Conservation (phyloP, 2,888 invertebrate species). For the Xestia xanthographa region DNA sequence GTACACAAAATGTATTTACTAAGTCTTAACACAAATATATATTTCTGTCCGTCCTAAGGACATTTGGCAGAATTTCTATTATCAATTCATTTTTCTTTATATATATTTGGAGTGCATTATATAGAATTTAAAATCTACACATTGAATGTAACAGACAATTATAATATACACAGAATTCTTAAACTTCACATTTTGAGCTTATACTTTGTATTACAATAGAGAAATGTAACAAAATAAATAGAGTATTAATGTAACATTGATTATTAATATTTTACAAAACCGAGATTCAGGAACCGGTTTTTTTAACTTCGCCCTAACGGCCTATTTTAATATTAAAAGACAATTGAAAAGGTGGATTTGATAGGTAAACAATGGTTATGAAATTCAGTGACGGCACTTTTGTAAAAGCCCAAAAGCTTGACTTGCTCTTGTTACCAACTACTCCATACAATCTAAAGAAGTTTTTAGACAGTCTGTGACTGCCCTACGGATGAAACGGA, state of each 20-base stretch:
- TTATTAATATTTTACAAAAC: background rate
- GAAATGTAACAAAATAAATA: conserved; percentile 12
- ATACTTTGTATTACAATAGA: background rate
- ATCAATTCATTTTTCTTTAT: background rate
- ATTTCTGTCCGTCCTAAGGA: background rate
- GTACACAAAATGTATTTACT: background rate
- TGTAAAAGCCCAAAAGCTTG: background rate
- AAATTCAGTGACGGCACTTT: background rate
- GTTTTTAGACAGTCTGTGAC: too few relatives aligned
- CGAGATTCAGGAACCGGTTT: background rate
- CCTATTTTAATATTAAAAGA: background rate
- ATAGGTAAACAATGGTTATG: background rate
- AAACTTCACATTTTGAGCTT: conserved; percentile 11
- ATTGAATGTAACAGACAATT: conserved; percentile 12
- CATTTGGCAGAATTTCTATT: background rate
- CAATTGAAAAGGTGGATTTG: background rate
- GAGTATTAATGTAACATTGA: background rate
- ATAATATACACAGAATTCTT: conserved; percentile 5
- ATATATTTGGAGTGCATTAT: background rate
- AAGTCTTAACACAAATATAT: background rate
- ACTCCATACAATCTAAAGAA: too few relatives aligned
- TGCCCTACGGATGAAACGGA: too few relatives aligned
- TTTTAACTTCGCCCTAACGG: background rate
- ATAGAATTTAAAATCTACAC: conserved; percentile 22
- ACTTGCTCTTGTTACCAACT: background rate